These are phyloP conservation scores for Hestina assimilis DNA, from an alignment of 1,140 invertebrate genomes.

Conservation along the genomic window DNA sequence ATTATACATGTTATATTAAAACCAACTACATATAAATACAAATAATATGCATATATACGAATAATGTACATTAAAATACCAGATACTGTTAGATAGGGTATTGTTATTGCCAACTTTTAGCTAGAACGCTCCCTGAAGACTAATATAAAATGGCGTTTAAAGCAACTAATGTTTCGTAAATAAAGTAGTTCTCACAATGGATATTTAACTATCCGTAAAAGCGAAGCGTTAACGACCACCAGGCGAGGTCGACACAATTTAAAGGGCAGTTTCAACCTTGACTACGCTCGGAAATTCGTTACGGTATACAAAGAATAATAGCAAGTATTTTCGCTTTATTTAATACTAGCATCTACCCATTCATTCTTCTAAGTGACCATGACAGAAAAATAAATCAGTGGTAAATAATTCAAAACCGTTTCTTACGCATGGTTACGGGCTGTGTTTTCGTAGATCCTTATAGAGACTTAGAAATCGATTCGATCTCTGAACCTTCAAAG, in stretches of 20 bases:
- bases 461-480: no score
- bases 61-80: neutral
- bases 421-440: no score
- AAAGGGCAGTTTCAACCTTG: conserved; percentile 37
- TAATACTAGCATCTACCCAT: neutral
- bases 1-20: no score
- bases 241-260: conserved; percentile 39
- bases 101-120: neutral
- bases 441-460: no score
- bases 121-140: conserved; percentile 6
- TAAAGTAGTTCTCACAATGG: conserved; percentile 36
- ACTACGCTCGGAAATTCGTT: conserved; percentile 8
- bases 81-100: no score
- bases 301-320: neutral
- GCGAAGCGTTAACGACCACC: conserved; percentile 40
- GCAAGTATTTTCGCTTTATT: neutral
- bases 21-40: no score
- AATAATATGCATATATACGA: no score
- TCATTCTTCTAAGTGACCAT: neutral
- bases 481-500: no score
- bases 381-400: no score
- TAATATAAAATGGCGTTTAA: neutral
- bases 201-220: conserved; percentile 53
- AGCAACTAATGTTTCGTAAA: conserved; percentile 7
- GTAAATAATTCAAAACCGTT: no score